Evolutionary conservation across 2,888 invertebrate species (phyloP), one percentile per base, ranked within the genome.

Genomic region (Pristionchus fissidentatus): DNA sequence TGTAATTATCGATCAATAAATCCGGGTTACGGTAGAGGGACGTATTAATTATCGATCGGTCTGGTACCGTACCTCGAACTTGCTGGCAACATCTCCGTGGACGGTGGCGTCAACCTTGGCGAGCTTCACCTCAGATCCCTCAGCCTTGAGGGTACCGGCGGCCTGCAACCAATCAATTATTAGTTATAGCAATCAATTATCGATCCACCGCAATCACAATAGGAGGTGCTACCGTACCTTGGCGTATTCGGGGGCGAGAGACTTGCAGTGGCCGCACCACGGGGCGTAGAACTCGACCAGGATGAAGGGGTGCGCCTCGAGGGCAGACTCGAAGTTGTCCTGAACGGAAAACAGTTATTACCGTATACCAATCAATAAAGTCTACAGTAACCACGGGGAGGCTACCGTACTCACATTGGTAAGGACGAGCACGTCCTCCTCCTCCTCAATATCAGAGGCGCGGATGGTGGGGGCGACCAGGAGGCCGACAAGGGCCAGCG

Each of bases 231-330:
- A 77, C 19, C 49, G 13, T 77, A 77, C 75, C 98, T 98, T 85
- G 94, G 98, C 98, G 95, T 98, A 98, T 84, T 98, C 96, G 90
- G 98, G 95, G 91, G 98, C 86, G 29, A 86, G 83, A 3, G 86
- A 78, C 70, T 86, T 86, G 83, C 86, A 86, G 81, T 86, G 86
- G 62, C 85, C 86, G 77, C 86, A 86, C 86, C 86, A 86, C 70
- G 86, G 86, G 22, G 86, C 86, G 81, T 86, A 86, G 84, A 86
- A 86, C 73, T 86, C 85, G 55, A 87, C 86, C 5, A 87, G 83
- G n/a, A 87, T 93, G 93, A 94, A 96, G 92, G 96, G 95, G 93
- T 96, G 95, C 83, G 95, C 95, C 88, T 95, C 93, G 90, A 97
- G 93, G 87, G 95, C 96, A 92, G 94, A 93, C 88, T 97, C 95